These are phyloP conservation scores for Choloepus didactylus DNA, from an alignment of 2,797 vertebrate genomes.

Conservation along the genomic window DNA sequence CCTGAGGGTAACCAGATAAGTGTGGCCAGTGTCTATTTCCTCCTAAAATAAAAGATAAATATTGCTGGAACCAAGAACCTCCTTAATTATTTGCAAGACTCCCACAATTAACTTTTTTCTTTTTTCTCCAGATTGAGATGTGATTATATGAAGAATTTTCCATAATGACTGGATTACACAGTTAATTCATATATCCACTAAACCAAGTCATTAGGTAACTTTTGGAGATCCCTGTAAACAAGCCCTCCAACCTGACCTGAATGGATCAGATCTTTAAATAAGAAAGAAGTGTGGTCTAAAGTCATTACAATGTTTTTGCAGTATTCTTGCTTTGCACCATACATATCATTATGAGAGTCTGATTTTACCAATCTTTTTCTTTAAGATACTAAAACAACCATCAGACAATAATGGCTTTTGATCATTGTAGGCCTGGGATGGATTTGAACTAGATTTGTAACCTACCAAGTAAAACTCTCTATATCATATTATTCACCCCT, in stretches of 20 bases:
- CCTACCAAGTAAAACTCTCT: constrained; percentile 18
- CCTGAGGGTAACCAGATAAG: not conserved
- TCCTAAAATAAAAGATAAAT: constrained; percentile 5
- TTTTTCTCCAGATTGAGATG: constrained; percentile 11
- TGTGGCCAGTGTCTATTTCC: not conserved
- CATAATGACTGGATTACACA: constrained; percentile 1
- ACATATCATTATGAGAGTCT: not conserved
- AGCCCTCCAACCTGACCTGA: not conserved
- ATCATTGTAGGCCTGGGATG: not conserved
- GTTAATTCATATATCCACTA: constrained; percentile 45
- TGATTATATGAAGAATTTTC: not conserved
- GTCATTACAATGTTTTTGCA: not conserved
- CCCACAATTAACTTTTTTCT: not conserved
- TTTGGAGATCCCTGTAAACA: not conserved
- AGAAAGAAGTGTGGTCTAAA: not conserved
- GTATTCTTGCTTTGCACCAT: not conserved
- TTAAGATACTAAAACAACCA: not conserved
- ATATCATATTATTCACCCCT: not conserved
- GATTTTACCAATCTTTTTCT: not conserved
- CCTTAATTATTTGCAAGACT: not conserved
- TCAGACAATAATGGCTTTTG: not conserved
- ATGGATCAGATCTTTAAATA: not conserved
- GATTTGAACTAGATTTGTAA: constrained; percentile 27
- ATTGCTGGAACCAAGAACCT: not conserved
- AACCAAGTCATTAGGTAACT: not conserved